Evolutionary conservation across 2,888 invertebrate species (phyloP).

Genomic region (Beris morrisii): DNA sequence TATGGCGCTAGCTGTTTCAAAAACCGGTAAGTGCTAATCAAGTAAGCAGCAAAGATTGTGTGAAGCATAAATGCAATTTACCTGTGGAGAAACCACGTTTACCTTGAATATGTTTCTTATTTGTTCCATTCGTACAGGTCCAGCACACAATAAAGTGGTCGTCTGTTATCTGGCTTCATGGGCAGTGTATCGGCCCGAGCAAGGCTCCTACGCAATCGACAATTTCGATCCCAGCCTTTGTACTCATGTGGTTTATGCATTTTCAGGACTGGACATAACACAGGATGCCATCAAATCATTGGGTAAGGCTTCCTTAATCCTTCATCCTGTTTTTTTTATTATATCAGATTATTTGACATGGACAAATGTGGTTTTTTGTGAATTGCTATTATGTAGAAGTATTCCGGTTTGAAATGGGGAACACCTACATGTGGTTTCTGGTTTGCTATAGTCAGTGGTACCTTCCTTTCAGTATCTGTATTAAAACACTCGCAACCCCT

Average conservation of each 20-base stretch:
- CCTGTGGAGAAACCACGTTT: background rate
- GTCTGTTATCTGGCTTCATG: constrained; percentile 81
- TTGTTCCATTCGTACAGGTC: constrained; percentile 58
- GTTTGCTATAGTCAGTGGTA: too few relatives aligned
- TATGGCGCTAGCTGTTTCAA: constrained; percentile 4
- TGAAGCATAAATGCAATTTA: background rate
- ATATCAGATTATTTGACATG: too few relatives aligned
- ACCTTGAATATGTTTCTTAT: constrained; percentile 2
- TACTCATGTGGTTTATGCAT: constrained; percentile 80
- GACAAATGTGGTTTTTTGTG: too few relatives aligned
- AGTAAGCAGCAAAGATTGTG: background rate
- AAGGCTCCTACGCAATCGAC: constrained; percentile 67
- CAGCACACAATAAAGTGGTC: constrained; percentile 71
- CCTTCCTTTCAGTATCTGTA: too few relatives aligned
- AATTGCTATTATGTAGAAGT: too few relatives aligned
- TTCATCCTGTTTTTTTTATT: too few relatives aligned
- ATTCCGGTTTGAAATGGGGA: too few relatives aligned
- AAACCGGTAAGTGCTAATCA: constrained; percentile 24
- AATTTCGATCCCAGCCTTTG: constrained; percentile 74
- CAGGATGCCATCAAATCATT: constrained; percentile 70
- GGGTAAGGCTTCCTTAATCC: constrained; percentile 57
- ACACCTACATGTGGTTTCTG: too few relatives aligned
- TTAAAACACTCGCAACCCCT: too few relatives aligned
- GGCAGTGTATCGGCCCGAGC: constrained; percentile 72
- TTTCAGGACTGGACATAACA: constrained; percentile 72